A percentile compares a stretch with the other conserved stretches of the same genome.
Conservation (phyloP, 2,113 vertebrate species). For the Xenus cinereus region DNA sequence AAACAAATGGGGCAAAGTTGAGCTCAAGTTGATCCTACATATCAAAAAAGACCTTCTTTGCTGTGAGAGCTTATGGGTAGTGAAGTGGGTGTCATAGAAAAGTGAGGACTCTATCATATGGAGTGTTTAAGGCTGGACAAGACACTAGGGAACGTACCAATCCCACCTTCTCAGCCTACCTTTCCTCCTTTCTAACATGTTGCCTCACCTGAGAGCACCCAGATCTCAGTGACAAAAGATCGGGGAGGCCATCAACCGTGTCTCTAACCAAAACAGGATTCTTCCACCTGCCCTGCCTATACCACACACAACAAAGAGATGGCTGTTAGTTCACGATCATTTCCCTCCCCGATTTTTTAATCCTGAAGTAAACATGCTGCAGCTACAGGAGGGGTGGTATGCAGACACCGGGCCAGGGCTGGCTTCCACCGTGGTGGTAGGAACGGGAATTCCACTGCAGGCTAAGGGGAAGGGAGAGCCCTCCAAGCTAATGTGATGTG, state of each 20-base stretch:
- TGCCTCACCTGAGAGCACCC: not conserved
- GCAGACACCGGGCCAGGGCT: conserved; percentile 10
- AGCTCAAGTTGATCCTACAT: not conserved
- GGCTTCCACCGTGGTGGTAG: conserved; percentile 5
- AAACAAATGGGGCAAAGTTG: not conserved
- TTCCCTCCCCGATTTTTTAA: not conserved
- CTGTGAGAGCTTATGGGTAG: not conserved
- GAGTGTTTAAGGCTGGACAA: not conserved
- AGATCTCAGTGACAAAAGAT: not conserved
- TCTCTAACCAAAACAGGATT: not conserved
- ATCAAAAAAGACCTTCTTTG: not conserved
- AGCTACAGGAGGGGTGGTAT: conserved; percentile 21
- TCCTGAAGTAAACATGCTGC: not conserved
- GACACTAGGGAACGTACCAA: not conserved
- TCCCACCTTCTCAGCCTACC: accelerated
- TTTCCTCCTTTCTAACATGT: not conserved
- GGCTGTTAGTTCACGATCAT: not conserved
- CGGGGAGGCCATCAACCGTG: not conserved
- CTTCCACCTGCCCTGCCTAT: not conserved
- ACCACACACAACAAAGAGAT: not conserved
- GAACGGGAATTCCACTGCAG: conserved; percentile 52
- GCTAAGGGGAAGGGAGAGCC: conserved; percentile 54
- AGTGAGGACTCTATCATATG: not conserved
- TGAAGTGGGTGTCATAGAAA: not conserved
- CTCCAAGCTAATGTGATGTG: conserved; percentile 61